Evolutionary conservation across 2,888 invertebrate species (phyloP).

Genomic region (Mamestra brassicae): DNA sequence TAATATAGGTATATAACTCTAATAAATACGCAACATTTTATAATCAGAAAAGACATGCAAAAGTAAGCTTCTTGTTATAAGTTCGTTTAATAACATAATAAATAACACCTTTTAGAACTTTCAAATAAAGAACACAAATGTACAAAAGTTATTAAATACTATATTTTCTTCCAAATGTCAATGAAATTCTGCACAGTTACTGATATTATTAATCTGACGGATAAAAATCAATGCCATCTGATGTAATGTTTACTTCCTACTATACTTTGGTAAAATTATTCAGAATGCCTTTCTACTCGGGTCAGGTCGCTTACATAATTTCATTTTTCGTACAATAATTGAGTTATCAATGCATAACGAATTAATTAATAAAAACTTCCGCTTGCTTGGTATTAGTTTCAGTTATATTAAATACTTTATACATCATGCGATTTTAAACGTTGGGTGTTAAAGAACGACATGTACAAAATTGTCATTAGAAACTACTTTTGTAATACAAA

Average conservation of each 20-base stretch:
- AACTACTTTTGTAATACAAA: not conserved
- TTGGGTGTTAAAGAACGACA: not conserved
- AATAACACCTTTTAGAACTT: not conserved
- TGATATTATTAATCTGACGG: constrained; percentile 23
- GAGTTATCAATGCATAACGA: constrained; percentile 24
- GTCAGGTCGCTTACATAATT: constrained; percentile 51
- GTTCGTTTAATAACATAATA: not conserved
- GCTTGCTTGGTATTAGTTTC: constrained; percentile 10
- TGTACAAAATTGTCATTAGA: not conserved
- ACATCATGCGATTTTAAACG: not conserved
- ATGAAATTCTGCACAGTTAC: constrained; percentile 35
- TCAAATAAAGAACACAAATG: not conserved
- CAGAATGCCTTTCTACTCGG: constrained; percentile 52
- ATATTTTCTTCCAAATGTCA: constrained; percentile 33
- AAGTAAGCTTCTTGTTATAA: too few relatives aligned
- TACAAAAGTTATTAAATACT: not conserved
- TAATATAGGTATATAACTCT: not conserved
- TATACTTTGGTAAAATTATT: constrained; percentile 38
- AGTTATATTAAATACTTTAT: not conserved
- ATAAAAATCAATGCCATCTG: constrained; percentile 63
- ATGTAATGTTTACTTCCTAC: constrained; percentile 64
- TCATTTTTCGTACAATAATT: constrained; percentile 27
- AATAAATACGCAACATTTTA: too few relatives aligned
- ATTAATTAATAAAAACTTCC: constrained; percentile 17
- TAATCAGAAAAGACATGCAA: not conserved